Conservation (phyloP, 2,113 vertebrate species). For the Falcunculus frontatus region DNA sequence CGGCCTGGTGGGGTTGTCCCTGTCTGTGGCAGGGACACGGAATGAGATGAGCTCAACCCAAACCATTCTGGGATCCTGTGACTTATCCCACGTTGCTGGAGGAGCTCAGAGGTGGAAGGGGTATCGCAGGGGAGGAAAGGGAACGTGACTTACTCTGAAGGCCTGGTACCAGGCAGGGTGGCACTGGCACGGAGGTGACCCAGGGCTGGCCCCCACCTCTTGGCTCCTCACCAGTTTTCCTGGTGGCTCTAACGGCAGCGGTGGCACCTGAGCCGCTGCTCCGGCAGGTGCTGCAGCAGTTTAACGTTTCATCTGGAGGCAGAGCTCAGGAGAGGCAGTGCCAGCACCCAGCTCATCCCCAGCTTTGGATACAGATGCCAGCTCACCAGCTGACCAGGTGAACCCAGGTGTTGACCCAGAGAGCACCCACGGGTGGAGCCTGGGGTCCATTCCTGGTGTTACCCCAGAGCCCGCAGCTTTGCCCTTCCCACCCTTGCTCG, state of each 20-base stretch:
- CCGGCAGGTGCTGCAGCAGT: background rate
- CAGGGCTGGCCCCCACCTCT: background rate
- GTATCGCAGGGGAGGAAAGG: background rate
- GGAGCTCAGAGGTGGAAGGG: background rate
- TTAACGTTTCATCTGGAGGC: background rate
- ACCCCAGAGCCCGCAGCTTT: fast-evolving
- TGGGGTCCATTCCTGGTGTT: fast-evolving
- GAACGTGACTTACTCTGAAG: fast-evolving
- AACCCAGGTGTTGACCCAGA: fast-evolving
- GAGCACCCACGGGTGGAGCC: fast-evolving
- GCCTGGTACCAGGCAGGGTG: too few relatives aligned
- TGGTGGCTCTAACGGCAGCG: background rate
- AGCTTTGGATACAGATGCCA: fast-evolving
- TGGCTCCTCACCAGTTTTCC: background rate
- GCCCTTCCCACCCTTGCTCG: background rate
- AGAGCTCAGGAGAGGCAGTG: background rate
- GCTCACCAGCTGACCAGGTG: background rate
- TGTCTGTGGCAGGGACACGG: background rate
- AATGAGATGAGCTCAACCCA: background rate
- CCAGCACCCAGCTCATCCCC: fast-evolving
- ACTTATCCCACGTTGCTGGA: fast-evolving
- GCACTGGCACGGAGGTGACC: fast-evolving
- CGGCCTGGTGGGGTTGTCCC: fast-evolving
- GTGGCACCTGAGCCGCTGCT: background rate
- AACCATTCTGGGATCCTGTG: background rate